Evolutionary conservation across 2,888 invertebrate species (phyloP).

Genomic region (Leptinotarsa juncta): DNA sequence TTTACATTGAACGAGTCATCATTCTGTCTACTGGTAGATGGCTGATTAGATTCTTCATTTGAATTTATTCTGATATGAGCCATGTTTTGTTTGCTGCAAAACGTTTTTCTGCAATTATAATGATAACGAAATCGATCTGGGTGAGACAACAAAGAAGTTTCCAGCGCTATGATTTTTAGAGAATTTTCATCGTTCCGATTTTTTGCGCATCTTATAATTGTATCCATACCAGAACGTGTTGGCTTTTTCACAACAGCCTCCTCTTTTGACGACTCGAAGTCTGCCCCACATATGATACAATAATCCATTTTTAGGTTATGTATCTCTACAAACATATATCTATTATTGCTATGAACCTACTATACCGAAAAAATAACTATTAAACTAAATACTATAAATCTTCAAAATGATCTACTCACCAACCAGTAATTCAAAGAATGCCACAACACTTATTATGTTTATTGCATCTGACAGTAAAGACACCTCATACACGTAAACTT

Average conservation of each 20-base stretch:
- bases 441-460: constrained; percentile 1
- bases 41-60: constrained; percentile 12
- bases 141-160: constrained; percentile 16
- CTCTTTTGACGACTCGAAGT: constrained; percentile 16
- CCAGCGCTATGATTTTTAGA: constrained; percentile 12
- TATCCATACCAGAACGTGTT: constrained; percentile 21
- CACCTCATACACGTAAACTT: constrained; percentile 8
- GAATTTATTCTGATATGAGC: constrained; percentile 14
- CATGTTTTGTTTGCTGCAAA: constrained; percentile 20
- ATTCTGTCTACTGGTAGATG: constrained; percentile 23
- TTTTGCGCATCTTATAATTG: constrained; percentile 23
- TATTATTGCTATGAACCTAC: constrained; percentile 1
- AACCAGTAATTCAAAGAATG: constrained; percentile 5
- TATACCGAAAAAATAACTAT: constrained; percentile 5
- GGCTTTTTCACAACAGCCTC: constrained; percentile 22
- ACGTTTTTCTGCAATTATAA: constrained; percentile 18
- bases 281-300: constrained; percentile 6
- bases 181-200: constrained; percentile 22
- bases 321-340: not conserved
- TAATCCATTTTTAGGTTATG: constrained; percentile 2
- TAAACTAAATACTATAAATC: constrained; percentile 7
- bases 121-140: constrained; percentile 20
- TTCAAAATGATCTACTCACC: constrained; percentile 4
- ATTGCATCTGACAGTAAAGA: constrained; percentile 9
- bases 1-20: constrained; percentile 23